These are phyloP conservation scores for Cavia aperea DNA, from an alignment of 2,113 vertebrate species.

Conservation along the genomic window DNA sequence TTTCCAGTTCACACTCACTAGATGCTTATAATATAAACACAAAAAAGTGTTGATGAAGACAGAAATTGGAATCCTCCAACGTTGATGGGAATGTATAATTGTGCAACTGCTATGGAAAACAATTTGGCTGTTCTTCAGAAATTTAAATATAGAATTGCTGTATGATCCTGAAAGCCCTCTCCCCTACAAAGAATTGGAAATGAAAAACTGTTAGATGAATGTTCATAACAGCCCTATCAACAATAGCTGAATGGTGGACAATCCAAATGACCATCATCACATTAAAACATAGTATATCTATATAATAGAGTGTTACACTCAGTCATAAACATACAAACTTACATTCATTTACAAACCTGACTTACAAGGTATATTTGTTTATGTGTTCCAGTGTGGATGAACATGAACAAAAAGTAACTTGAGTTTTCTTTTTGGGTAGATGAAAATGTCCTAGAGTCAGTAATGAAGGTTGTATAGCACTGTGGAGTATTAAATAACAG, in stretches of 20 bases:
- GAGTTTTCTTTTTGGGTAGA: not conserved
- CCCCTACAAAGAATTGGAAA: not conserved
- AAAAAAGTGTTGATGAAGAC: not conserved
- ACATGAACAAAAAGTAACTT: not conserved
- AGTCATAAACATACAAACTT: not conserved
- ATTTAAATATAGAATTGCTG: conserved; percentile 18
- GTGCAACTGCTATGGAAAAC: not conserved
- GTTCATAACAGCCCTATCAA: not conserved
- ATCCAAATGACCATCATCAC: not conserved
- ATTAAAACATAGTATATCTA: not conserved
- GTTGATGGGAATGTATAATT: not conserved
- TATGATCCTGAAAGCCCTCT: not conserved
- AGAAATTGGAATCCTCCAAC: not conserved
- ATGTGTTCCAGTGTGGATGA: not conserved
- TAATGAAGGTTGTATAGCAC: too few species aligned
- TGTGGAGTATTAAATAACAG: too few species aligned
- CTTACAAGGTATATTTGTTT: not conserved
- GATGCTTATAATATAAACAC: not conserved
- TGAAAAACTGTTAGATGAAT: not conserved
- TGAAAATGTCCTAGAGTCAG: not conserved
- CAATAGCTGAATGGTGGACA: not conserved
- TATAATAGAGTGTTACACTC: not conserved
- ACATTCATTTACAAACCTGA: not conserved
- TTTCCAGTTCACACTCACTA: too few species aligned
- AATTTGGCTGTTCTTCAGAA: not conserved